phyloP scores from a whole-genome alignment of 2,888 invertebrate species.

The Sinohyriopsis cumingii region DNA sequence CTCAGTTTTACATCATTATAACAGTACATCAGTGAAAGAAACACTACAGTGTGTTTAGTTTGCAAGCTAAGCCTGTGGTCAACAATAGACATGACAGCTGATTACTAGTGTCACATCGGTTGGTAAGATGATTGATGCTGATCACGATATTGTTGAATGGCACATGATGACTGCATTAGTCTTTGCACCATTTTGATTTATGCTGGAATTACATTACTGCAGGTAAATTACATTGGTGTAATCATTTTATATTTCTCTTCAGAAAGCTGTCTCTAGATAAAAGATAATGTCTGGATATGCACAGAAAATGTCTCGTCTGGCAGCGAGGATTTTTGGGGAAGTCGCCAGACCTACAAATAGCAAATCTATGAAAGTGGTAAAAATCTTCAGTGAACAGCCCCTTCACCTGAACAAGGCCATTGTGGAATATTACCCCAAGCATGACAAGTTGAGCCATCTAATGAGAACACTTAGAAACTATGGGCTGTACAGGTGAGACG shows the following conservation, averaged over 20 bases:
- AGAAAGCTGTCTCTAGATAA: slow-evolving; percentile 2
- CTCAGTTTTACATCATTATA: no score
- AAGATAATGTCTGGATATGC: slow-evolving; percentile 80
- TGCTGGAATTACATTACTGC: no score
- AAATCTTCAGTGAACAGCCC: slow-evolving; percentile 84
- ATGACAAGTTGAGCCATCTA: slow-evolving; percentile 82
- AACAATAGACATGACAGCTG: no score
- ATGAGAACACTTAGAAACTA: slow-evolving; percentile 75
- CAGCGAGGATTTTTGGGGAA: slow-evolving; percentile 89
- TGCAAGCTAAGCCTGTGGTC: no score
- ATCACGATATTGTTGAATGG: no score
- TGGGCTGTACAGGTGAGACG: slow-evolving; percentile 64
- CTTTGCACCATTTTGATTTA: no score
- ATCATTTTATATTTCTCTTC: background rate
- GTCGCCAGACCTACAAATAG: slow-evolving; percentile 83
- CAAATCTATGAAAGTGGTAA: slow-evolving; percentile 76
- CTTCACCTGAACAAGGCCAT: slow-evolving; percentile 82
- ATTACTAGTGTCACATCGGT: no score
- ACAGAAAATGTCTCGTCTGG: slow-evolving; percentile 86
- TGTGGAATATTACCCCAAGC: slow-evolving; percentile 89
- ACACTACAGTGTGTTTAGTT: no score
- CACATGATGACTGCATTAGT: no score
- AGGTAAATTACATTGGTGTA: background rate
- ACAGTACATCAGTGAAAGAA: no score
- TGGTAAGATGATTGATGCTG: no score